These are phyloP conservation scores for Rhynchotus rufescens DNA, from an alignment of 2,797 vertebrate genomes.

Conservation along the genomic window DNA sequence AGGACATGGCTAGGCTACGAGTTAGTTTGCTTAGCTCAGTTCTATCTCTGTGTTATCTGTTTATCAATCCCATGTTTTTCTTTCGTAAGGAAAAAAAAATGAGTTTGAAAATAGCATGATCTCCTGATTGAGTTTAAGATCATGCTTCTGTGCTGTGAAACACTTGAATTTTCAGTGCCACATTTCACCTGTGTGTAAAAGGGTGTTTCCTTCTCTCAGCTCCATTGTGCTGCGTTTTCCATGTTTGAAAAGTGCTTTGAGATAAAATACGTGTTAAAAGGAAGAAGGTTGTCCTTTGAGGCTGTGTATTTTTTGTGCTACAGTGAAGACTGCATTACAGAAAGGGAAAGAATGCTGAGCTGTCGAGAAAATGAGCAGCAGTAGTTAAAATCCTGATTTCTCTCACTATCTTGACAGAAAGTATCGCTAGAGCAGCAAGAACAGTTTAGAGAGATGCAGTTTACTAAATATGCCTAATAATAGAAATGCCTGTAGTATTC, in stretches of 20 bases:
- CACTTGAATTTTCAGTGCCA: background rate
- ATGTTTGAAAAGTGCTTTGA: background rate
- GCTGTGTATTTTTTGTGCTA: background rate
- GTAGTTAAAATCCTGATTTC: constrained; percentile 2
- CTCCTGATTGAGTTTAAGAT: background rate
- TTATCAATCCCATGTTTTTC: background rate
- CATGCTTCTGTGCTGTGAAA: rapidly evolving
- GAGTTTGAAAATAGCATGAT: rapidly evolving
- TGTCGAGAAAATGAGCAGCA: background rate
- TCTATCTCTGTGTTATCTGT: rapidly evolving
- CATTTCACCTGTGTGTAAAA: background rate
- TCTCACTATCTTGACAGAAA: background rate
- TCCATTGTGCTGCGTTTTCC: background rate
- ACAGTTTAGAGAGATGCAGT: background rate
- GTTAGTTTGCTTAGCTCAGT: background rate
- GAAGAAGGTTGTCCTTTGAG: background rate
- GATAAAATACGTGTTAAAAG: background rate
- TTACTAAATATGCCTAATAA: background rate
- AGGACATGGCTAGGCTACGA: background rate
- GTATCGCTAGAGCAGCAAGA: background rate
- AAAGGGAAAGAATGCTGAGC: background rate
- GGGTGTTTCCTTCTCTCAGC: background rate
- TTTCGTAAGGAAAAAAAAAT: background rate
- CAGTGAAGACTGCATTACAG: background rate
- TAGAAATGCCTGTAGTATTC: background rate